These are phyloP conservation scores for Cyclargus thomasi DNA, from an alignment of 1,140 invertebrate species.

Conservation along the genomic window DNA sequence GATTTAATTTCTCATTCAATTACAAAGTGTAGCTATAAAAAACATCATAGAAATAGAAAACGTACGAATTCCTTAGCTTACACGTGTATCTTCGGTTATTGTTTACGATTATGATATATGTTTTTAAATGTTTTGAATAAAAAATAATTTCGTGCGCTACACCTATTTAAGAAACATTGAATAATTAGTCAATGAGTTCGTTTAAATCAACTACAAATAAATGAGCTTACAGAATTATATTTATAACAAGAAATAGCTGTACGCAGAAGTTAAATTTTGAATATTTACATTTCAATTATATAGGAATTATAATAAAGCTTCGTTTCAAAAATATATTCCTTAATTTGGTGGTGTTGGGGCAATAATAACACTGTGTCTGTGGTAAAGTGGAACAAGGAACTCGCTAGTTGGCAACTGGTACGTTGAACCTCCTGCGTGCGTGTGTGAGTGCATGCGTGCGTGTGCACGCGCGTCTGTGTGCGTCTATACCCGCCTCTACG, in stretches of 20 bases:
- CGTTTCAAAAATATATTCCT: not conserved
- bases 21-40: no score
- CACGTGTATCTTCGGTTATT: not conserved
- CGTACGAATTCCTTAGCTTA: not conserved
- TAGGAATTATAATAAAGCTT: no score
- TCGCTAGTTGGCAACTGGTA: slow-evolving; percentile 67
- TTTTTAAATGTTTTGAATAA: no score
- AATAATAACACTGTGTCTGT: slow-evolving; percentile 69
- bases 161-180: no score
- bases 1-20: not conserved
- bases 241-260: no score
- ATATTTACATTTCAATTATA: no score
- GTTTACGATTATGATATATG: no score
- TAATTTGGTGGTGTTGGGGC: slow-evolving; percentile 47
- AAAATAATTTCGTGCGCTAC: no score
- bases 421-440: slow-evolving; percentile 60
- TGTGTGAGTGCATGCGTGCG: slow-evolving; percentile 25
- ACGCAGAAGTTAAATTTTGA: no score
- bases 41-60: slow-evolving; percentile 1
- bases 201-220: no score
- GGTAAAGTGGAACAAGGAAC: slow-evolving; percentile 73
- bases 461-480: slow-evolving; percentile 5
- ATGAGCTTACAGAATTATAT: no score
- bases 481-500: slow-evolving; percentile 12
- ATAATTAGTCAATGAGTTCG: no score